Conservation (phyloP, 2,888 invertebrate species). For the Patella ulyssiponensis region DNA sequence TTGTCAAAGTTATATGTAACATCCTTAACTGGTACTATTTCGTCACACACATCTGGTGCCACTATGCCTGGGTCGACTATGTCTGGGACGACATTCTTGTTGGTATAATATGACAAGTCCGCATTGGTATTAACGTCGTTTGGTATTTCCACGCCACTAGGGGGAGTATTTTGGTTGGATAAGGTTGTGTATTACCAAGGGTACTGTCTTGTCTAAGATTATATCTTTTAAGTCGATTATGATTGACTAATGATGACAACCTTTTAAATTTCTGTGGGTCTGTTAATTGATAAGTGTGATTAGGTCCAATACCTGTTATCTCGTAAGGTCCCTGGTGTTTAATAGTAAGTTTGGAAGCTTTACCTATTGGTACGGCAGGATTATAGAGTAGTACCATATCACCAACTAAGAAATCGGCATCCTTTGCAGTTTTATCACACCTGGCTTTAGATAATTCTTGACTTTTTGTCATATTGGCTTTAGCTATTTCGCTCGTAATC, state of each 20-base stretch:
- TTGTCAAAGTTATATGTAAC: no score
- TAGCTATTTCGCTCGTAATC: constrained; percentile 9
- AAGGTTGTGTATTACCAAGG: no score
- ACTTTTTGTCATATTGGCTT: not conserved
- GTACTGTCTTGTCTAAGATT: not conserved
- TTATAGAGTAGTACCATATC: not conserved
- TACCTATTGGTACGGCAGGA: not conserved
- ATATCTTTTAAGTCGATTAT: not conserved
- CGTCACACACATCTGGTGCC: no score
- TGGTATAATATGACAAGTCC: no score
- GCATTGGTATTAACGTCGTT: not conserved
- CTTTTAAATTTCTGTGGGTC: no score
- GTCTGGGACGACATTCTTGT: no score
- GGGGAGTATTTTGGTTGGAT: no score
- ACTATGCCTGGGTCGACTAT: no score
- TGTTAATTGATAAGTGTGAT: not conserved
- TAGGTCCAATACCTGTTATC: not conserved
- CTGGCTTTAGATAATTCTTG: not conserved
- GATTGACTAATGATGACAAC: not conserved
- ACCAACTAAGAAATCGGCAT: not conserved
- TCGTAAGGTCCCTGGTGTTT: not conserved
- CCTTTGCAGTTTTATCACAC: not conserved
- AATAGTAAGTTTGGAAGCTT: not conserved
- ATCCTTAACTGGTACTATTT: no score
- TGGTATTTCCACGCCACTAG: not conserved